phyloP scores from a whole-genome alignment of 2,113 vertebrate genomes.

The Callipepla squamata region DNA sequence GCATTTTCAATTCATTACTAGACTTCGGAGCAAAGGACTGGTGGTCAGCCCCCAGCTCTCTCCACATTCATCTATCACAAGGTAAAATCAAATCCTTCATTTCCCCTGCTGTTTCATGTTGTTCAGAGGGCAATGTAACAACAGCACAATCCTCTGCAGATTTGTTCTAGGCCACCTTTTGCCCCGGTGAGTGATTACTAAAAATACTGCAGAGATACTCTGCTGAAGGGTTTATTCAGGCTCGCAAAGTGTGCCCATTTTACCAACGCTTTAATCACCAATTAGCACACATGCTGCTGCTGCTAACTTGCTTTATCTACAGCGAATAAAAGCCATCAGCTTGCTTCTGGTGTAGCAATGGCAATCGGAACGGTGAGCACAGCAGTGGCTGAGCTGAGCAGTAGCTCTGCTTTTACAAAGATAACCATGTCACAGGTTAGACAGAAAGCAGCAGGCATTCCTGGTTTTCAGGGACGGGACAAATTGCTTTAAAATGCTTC shows the following conservation, averaged over 20 bases:
- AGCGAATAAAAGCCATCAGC: conserved; percentile 24
- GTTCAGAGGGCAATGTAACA: background rate
- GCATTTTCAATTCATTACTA: conserved; percentile 33
- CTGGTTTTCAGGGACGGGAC: conserved; percentile 28
- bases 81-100: conserved; percentile 32
- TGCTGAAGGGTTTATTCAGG: conserved; percentile 56
- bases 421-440: conserved; percentile 33
- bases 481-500: conserved; percentile 64
- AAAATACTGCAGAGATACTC: conserved; percentile 28
- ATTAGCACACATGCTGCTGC: conserved; percentile 5
- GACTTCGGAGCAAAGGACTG: background rate
- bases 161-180: conserved; percentile 9
- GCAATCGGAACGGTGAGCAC: background rate
- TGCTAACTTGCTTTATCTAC: conserved; percentile 44
- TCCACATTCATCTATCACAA: background rate
- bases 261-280: conserved; percentile 44
- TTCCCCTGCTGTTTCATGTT: conserved; percentile 10
- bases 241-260: conserved; percentile 15
- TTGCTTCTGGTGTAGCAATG: conserved; percentile 26
- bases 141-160: background rate
- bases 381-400: conserved; percentile 28
- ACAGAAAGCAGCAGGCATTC: conserved; percentile 60
- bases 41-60: conserved; percentile 8
- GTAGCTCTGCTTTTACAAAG: conserved; percentile 55
- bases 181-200: background rate